Base-by-base conservation (phyloP, 2,113 vertebrate genomes). In the Gyps fulvus region DNA sequence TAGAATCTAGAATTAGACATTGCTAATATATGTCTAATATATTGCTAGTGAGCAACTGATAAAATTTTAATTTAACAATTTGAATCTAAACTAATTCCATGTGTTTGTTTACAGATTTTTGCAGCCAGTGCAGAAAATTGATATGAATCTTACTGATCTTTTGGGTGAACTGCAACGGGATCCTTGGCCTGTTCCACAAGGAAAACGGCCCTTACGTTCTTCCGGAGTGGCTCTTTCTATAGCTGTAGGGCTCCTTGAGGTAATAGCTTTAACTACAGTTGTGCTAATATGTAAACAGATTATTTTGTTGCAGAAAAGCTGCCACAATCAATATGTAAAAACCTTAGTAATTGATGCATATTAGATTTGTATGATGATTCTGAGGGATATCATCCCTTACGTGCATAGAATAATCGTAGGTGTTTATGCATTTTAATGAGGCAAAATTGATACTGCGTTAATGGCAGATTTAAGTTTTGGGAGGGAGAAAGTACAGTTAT, bases 101-200 rank as follows among this genome's bases (percentile, higher is more conserved):
- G 5, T 86, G 81, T 73, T 94, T 96, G 16, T 89, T 95, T 90
- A 13, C 92, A 99, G 99, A 97, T 99, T 99, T 94, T 98, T 99
- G 84, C 99, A 99, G 65, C 99, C 99, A 19, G 99, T 99, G 63
- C 99, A 99, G 98, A 99, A 99, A 95, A 99, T 99, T 49, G 99
- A 99, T 97, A 99, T 99, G 99, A 99, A 99, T 97, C 98, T 99
- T 81, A 99, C 99, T 6, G 99, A 99, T 98, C 99, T 99, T 86
- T 87, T 99, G 98, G 99, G 99, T 95, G 99, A 99, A 96, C 98
- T 99, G 58, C 99, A 99, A 69, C 98, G 99, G 19, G 99, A 99
- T 96, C 99, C 99, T 61, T 99, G 99, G 99, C 99, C 99, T 31
- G 99, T 99, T 82, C 99, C 99, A 2, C 99, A 99, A 93, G 99